A percentile compares a stretch with the other conserved stretches of the same genome.
Evolutionary conservation across 2,888 invertebrate species (phyloP).

Genomic region (Dyspetes luteomarginatus): DNA sequence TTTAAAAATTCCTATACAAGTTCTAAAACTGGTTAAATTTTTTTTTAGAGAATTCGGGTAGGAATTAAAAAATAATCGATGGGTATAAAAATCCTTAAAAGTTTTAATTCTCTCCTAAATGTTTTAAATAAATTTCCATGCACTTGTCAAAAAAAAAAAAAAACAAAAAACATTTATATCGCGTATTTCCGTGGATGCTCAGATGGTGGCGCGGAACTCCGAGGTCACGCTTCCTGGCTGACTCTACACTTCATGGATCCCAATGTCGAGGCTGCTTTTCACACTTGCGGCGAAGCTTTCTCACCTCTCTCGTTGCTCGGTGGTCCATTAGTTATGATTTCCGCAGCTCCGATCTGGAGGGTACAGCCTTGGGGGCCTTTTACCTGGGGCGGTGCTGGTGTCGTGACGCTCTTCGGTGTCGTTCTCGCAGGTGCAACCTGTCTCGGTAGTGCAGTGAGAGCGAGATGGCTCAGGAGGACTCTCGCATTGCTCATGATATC

Average conservation of each 20-base stretch:
- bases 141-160: too few relatives aligned
- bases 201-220: slow-evolving; percentile 85
- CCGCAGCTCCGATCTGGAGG: slow-evolving; percentile 81
- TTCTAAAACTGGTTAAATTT: too few relatives aligned
- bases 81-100: too few relatives aligned
- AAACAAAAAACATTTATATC: neutral
- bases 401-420: slow-evolving; percentile 79
- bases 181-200: slow-evolving; percentile 24
- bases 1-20: neutral
- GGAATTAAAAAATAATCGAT: too few relatives aligned
- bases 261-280: slow-evolving; percentile 88
- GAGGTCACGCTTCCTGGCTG: slow-evolving; percentile 87
- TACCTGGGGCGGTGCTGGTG: slow-evolving; percentile 81
- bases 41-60: too few relatives aligned
- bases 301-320: slow-evolving; percentile 87
- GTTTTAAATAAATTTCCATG: neutral
- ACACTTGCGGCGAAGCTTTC: slow-evolving; percentile 87
- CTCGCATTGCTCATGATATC: slow-evolving; percentile 81
- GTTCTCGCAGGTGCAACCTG: slow-evolving; percentile 81
- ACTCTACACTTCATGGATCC: slow-evolving; percentile 88
- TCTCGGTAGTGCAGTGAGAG: slow-evolving; percentile 80
- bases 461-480: slow-evolving; percentile 80
- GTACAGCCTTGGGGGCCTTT: slow-evolving; percentile 81
- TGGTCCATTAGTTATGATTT: slow-evolving; percentile 87
- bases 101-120: neutral